Percentiles rank a stretch among this genome's conserved stretches.
These are phyloP conservation scores for Vipera ursinii DNA, from an alignment of 2,797 vertebrate genomes.

Conservation along the genomic window DNA sequence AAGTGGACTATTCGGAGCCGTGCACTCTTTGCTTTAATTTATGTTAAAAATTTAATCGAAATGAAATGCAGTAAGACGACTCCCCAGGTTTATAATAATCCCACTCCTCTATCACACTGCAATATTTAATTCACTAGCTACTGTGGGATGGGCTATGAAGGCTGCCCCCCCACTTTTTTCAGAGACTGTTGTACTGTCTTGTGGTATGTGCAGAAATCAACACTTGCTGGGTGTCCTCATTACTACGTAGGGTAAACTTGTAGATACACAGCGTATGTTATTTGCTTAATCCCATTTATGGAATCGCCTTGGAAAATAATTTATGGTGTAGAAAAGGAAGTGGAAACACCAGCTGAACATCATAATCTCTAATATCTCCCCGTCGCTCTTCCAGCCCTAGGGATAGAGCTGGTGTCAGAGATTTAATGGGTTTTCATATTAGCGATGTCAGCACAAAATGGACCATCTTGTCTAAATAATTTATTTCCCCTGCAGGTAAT, in stretches of 20 bases:
- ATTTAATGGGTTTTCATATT: conserved; percentile 99
- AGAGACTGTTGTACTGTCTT: neutral
- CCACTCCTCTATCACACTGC: neutral
- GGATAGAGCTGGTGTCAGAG: conserved; percentile 77
- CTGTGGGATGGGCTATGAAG: neutral
- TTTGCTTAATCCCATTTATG: conserved; percentile 40
- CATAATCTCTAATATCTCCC: conserved; percentile 78
- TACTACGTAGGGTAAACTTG: neutral
- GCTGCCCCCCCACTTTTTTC: neutral
- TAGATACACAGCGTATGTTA: conserved; percentile 10
- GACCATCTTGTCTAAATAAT: conserved; percentile 97
- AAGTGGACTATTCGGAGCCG: neutral
- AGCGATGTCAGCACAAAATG: conserved; percentile 98
- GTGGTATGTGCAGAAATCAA: neutral
- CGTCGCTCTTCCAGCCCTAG: conserved; percentile 67
- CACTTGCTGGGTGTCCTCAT: no score
- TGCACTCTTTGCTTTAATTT: neutral
- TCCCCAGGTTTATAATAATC: neutral
- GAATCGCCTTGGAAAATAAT: conserved; percentile 62
- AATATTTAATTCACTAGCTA: neutral
- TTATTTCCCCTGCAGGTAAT: conserved; percentile 88
- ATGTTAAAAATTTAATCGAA: neutral
- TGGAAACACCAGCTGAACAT: conserved; percentile 62
- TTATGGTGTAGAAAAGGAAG: conserved; percentile 39
- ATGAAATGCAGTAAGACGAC: neutral